Evolutionary conservation across 2,888 invertebrate genomes (phyloP), one percentile per base, ranked within the genome.

Genomic region (Dryobota labecula): DNA sequence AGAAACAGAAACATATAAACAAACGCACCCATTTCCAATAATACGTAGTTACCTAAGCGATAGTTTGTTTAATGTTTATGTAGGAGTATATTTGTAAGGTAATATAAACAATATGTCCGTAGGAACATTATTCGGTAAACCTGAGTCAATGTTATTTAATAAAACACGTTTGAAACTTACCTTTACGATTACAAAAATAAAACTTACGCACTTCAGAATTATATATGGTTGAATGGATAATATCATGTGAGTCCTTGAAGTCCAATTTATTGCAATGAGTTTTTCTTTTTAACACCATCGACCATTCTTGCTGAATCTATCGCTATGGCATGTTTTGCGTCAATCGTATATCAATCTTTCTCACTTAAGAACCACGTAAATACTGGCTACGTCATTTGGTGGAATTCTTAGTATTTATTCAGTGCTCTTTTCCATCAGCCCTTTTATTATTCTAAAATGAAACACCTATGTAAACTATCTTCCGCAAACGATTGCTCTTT

Each of bases 21-120:
- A 73, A 58, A 63, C 56, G 68, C 66, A 66, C 64, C 54, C 83
- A 73, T 73, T 78, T 60, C 80, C 69, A 72, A 71, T 66, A 71
- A 76, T 67, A 73, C 56, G 57, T 60, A 56, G 80, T 54, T 80
- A 75, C 70, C 76, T 70, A 66, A 71, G 68, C 73, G 45, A 84
- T 71, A 65, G 79, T 77, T 79, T 87, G 86, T 86, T 86, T 83
- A 84, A 87, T 88, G 88, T 91, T 90, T 90, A 89, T 82, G 80
- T 83, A 85, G 78, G 72, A 75, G 79, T 86, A 78, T 86, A 84
- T 89, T 87, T 86, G 84, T 88, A 84, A 85, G 85, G 82, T 86
- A 86, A 85, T 81, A 84, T 89, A 91, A 91, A 92, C 89, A 90
- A 83, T 76, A 75, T 79, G 84, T 80, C 83, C 76, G 83, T 80